These are phyloP conservation scores for Acanthosepion lycidas DNA, from an alignment of 2,888 invertebrate species.

Conservation along the genomic window DNA sequence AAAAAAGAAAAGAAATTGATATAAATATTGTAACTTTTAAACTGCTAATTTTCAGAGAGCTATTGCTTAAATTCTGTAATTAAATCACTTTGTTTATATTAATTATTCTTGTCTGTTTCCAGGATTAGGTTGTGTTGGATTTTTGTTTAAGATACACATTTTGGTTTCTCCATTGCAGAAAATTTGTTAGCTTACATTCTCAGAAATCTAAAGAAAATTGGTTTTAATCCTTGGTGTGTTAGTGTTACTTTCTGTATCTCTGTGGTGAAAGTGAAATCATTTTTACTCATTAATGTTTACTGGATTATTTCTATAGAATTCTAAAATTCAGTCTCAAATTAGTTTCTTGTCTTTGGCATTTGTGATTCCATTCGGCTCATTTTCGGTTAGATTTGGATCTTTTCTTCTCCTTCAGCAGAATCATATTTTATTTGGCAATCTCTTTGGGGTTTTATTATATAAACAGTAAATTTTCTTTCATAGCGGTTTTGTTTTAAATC, in stretches of 20 bases:
- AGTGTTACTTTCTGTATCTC: neutral
- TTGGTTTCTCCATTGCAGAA: neutral
- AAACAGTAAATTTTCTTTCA: too few species aligned
- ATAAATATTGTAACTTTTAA: neutral
- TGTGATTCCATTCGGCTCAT: neutral
- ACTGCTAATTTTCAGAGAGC: neutral
- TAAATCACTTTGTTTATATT: neutral
- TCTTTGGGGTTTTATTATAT: too few species aligned
- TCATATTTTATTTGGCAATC: too few species aligned
- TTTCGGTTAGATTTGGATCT: neutral
- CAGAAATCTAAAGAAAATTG: neutral
- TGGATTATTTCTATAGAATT: neutral
- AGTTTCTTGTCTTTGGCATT: neutral
- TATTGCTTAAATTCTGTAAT: neutral
- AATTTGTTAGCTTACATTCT: neutral
- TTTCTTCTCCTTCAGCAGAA: neutral
- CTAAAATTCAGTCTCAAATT: neutral
- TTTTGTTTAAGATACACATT: neutral
- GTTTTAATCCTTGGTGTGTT: neutral
- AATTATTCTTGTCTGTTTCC: conserved; percentile 10
- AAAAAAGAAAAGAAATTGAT: neutral
- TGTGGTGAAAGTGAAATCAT: neutral
- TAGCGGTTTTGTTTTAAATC: too few species aligned
- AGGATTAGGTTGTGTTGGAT: neutral
- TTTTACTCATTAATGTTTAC: neutral